phyloP scores from a whole-genome alignment of 2,888 invertebrate genomes.

The Neocrepidodera transversa region DNA sequence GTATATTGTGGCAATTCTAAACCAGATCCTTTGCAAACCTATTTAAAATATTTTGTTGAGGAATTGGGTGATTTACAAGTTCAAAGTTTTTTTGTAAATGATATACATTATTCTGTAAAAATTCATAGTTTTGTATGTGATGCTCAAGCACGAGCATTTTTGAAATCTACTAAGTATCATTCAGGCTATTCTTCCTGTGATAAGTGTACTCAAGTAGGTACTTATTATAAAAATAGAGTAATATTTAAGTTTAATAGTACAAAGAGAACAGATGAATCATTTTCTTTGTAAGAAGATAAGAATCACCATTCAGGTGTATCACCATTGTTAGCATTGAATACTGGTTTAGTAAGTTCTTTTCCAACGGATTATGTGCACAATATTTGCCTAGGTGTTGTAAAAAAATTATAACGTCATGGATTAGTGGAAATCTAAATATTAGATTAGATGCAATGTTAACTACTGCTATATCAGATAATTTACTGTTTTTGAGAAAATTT shows the following conservation, averaged over 20 bases:
- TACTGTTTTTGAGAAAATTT: neutral
- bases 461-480: neutral
- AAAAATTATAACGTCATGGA: constrained; percentile 2
- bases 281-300: constrained; percentile 22
- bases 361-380: constrained; percentile 15
- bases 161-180: constrained; percentile 36
- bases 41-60: constrained; percentile 27
- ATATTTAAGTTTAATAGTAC: neutral
- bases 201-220: neutral
- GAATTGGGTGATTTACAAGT: constrained; percentile 4
- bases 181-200: constrained; percentile 31
- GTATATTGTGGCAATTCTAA: constrained; percentile 28
- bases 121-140: constrained; percentile 30
- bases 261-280: constrained; percentile 22
- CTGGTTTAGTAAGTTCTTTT: constrained; percentile 28
- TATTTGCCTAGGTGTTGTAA: constrained; percentile 5
- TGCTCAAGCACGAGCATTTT: constrained; percentile 23
- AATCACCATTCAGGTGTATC: constrained; percentile 22
- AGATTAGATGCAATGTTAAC: neutral
- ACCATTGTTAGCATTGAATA: constrained; percentile 21
- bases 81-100: too few relatives aligned
- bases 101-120: neutral
- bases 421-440: neutral
- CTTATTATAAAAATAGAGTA: neutral
- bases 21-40: constrained; percentile 19